These are phyloP conservation scores for Crambe crambe DNA, from an alignment of 37 sponge, comb jelly and placozoan species.

Conservation along the genomic window DNA sequence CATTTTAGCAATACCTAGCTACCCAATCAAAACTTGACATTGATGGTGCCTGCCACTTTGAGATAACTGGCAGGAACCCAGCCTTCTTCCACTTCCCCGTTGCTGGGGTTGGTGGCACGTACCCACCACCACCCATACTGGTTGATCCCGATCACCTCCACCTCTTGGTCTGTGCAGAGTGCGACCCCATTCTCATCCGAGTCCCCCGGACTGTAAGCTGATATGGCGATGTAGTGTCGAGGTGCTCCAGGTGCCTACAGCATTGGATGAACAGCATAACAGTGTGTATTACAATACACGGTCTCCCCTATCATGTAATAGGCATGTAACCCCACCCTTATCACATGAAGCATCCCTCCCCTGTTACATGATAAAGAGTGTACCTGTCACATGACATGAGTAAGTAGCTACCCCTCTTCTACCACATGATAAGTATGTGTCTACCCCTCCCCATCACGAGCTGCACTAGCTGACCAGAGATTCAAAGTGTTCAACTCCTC, in stretches of 20 bases:
- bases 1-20: too few species aligned
- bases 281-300: too few species aligned
- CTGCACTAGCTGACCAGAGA: slow-evolving; percentile 49
- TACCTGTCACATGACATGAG: neutral
- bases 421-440: too few species aligned
- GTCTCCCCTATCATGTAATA: too few species aligned
- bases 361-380: too few species aligned
- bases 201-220: slow-evolving; percentile 56
- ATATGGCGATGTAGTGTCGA: slow-evolving; percentile 60
- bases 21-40: too few species aligned
- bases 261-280: too few species aligned
- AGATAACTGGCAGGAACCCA: slow-evolving; percentile 89
- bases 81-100: slow-evolving; percentile 46
- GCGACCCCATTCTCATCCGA: slow-evolving; percentile 56
- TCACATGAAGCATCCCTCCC: too few species aligned
- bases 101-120: slow-evolving; percentile 43
- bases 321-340: too few species aligned
- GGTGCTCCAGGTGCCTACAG: slow-evolving; percentile 73
- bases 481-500: slow-evolving; percentile 49
- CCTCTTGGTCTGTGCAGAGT: slow-evolving; percentile 54
- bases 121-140: slow-evolving; percentile 88
- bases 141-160: slow-evolving; percentile 80
- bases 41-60: neutral
- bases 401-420: neutral
- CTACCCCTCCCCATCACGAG: too few species aligned